These are phyloP conservation scores for Enhydra lutris DNA, from an alignment of 2,113 vertebrate genomes.

Conservation along the genomic window DNA sequence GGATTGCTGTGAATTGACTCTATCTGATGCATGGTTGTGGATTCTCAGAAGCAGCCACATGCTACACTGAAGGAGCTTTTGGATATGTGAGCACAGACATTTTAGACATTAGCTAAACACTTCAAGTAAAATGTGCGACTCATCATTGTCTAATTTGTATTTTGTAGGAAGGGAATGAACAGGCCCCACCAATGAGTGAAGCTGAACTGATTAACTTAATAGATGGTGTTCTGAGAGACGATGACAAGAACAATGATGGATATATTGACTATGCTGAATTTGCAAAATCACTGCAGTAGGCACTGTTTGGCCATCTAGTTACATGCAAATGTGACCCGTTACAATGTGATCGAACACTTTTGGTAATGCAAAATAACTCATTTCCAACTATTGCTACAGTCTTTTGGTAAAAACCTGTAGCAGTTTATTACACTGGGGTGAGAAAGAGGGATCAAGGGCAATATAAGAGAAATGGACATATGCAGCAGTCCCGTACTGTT, in stretches of 20 bases:
- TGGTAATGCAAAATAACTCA: constrained; percentile 23
- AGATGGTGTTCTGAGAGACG: constrained; percentile 93
- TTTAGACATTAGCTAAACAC: background rate
- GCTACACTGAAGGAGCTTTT: background rate
- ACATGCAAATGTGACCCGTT: constrained; percentile 75
- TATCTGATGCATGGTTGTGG: background rate
- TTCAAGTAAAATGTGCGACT: background rate
- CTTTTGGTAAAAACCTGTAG: constrained; percentile 46
- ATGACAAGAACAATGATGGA: constrained; percentile 97
- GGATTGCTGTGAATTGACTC: background rate
- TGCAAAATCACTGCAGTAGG: constrained; percentile 93
- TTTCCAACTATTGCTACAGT: constrained; percentile 47
- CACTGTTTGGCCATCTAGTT: constrained; percentile 4
- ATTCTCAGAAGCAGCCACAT: background rate
- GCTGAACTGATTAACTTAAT: constrained; percentile 93
- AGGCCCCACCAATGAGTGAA: constrained; percentile 89
- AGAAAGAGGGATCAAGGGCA: constrained; percentile 31
- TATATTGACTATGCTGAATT: constrained; percentile 99
- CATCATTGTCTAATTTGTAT: background rate
- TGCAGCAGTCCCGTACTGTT: background rate
- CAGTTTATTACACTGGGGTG: constrained; percentile 57
- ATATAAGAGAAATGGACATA: background rate
- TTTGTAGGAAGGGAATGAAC: constrained; percentile 88
- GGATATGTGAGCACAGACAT: background rate
- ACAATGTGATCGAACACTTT: constrained; percentile 79